phyloP scores from a whole-genome alignment of 2,888 invertebrate species.

The Drosophila rellima region DNA sequence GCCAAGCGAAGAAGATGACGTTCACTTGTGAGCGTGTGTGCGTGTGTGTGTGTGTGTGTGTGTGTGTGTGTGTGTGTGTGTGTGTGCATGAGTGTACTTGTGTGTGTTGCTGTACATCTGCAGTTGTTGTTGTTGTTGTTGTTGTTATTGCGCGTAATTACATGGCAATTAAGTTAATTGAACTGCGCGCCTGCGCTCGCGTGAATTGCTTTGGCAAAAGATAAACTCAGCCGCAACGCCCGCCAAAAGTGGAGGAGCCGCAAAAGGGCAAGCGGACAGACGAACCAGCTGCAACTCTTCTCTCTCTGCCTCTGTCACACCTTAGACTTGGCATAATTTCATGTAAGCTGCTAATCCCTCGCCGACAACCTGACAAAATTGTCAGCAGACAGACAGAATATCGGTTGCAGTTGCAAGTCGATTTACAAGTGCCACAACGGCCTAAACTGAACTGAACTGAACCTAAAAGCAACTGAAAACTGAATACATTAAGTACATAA shows the following conservation, averaged over 20 bases:
- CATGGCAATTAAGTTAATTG: constrained; percentile 86
- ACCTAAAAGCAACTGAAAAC: constrained; percentile 16
- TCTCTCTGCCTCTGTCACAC: not conserved
- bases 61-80: constrained; percentile 19
- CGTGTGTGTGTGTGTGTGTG: constrained; percentile 29
- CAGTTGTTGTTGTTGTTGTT: constrained; percentile 19
- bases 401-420: constrained; percentile 11
- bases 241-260: not conserved
- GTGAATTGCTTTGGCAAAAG: constrained; percentile 64
- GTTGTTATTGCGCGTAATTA: constrained; percentile 76
- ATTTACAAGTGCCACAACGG: constrained; percentile 17
- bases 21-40: constrained; percentile 36
- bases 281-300: constrained; percentile 41
- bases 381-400: constrained; percentile 33
- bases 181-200: constrained; percentile 79
- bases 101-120: constrained; percentile 14
- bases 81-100: constrained; percentile 30
- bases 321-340: constrained; percentile 40
- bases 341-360: constrained; percentile 39
- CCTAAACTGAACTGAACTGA: constrained; percentile 8
- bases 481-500: constrained; percentile 36
- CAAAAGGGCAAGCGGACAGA: not conserved
- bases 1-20: constrained; percentile 54
- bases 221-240: constrained; percentile 25
- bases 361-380: constrained; percentile 39